Evolutionary conservation across 1,140 invertebrate species (phyloP).

Genomic region (Drosophila fuyamai): DNA sequence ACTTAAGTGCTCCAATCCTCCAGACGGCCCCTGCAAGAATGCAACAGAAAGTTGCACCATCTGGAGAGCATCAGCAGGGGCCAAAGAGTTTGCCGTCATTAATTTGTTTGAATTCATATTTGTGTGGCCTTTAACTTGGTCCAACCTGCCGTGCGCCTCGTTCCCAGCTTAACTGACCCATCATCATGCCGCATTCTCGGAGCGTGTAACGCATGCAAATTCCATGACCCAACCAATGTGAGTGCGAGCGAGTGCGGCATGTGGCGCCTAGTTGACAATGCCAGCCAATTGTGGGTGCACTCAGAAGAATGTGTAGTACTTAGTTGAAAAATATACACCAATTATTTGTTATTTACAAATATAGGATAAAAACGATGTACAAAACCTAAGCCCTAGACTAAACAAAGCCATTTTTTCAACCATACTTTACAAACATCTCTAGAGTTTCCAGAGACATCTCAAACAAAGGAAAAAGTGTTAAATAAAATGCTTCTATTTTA

Average conservation of each 20-base stretch:
- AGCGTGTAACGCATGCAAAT: constrained; percentile 42
- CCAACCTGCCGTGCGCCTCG: constrained; percentile 11
- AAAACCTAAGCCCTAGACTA: too few relatives aligned
- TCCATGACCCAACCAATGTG: constrained; percentile 11
- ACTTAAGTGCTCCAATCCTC: constrained; percentile 62
- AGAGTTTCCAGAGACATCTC: too few relatives aligned
- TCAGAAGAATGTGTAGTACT: too few relatives aligned
- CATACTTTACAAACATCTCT: too few relatives aligned
- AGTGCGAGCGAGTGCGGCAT: constrained; percentile 41
- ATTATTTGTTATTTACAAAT: too few relatives aligned
- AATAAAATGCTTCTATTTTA: not conserved
- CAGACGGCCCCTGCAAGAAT: constrained; percentile 6
- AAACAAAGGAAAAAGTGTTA: too few relatives aligned
- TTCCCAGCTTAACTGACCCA: constrained; percentile 28
- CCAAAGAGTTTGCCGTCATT: constrained; percentile 3
- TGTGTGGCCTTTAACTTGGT: constrained; percentile 7
- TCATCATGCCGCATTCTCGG: constrained; percentile 19
- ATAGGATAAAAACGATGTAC: too few relatives aligned
- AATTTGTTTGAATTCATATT: constrained; percentile 41
- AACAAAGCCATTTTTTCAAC: too few relatives aligned
- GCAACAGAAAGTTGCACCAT: constrained; percentile 22
- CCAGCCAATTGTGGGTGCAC: constrained; percentile 53
- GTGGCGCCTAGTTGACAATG: constrained; percentile 65
- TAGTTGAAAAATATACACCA: too few relatives aligned
- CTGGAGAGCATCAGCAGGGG: not conserved